A percentile compares a stretch with the other conserved stretches of the same genome.
Evolutionary conservation across 2,888 invertebrate genomes (phyloP).

Genomic region (Meganola albula): DNA sequence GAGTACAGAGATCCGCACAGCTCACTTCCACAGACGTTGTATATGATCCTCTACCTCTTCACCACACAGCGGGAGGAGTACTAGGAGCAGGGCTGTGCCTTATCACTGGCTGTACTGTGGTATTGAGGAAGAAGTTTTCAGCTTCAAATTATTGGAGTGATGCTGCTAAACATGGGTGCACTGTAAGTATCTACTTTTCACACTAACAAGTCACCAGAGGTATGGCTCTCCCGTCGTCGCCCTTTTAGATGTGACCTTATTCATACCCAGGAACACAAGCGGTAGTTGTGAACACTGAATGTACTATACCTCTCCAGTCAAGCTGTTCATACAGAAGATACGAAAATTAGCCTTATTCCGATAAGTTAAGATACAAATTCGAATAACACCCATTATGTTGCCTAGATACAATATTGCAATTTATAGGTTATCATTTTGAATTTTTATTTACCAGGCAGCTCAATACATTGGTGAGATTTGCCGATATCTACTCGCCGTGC

Average conservation of each 20-base stretch:
- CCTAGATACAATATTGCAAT: no score
- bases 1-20: constrained; percentile 79
- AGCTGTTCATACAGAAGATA: no score
- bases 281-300: no score
- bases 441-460: constrained; percentile 75
- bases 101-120: constrained; percentile 87
- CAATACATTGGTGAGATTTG: constrained; percentile 95
- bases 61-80: constrained; percentile 95
- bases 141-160: constrained; percentile 96
- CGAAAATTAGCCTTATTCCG: no score
- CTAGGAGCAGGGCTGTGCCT: constrained; percentile 88
- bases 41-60: constrained; percentile 94
- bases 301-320: no score
- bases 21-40: constrained; percentile 82
- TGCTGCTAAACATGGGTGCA: constrained; percentile 91
- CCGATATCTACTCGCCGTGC: constrained; percentile 87
- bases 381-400: no score
- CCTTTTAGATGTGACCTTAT: no score
- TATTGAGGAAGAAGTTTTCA: constrained; percentile 93
- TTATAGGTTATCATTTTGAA: no score
- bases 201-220: no score
- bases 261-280: no score
- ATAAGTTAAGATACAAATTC: no score
- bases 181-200: constrained; percentile 77
- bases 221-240: no score